Evolutionary conservation across 2,888 invertebrate species (phyloP).

Genomic region (Drosophila mettleri): DNA sequence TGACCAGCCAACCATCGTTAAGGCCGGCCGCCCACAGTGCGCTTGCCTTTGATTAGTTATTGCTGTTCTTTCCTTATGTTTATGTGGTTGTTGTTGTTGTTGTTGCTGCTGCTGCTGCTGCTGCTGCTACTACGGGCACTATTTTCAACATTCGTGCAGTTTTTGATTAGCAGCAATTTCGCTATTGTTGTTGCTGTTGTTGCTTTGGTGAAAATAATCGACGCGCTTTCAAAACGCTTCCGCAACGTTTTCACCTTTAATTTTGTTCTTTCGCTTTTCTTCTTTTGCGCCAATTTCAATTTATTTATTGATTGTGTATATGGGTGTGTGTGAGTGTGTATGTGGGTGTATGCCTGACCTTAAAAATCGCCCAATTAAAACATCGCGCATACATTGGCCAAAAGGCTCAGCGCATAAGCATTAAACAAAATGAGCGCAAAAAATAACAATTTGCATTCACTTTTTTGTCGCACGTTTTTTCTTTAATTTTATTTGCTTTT

Average conservation of each 20-base stretch:
- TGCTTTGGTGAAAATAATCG: slow-evolving; percentile 48
- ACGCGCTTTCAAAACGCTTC: slow-evolving; percentile 59
- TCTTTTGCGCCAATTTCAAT: slow-evolving; percentile 45
- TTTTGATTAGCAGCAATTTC: slow-evolving; percentile 73
- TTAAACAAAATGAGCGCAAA: neutral
- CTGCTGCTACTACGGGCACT: slow-evolving; percentile 32
- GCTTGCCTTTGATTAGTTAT: slow-evolving; percentile 63
- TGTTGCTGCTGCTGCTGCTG: slow-evolving; percentile 27
- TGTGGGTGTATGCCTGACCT: slow-evolving; percentile 24
- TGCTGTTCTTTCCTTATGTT: slow-evolving; percentile 34
- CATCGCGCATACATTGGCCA: slow-evolving; percentile 6
- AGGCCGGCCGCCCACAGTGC: slow-evolving; percentile 24
- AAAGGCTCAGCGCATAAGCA: slow-evolving; percentile 1
- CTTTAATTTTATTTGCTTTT: neutral
- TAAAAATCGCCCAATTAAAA: slow-evolving; percentile 42
- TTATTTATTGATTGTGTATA: slow-evolving; percentile 66
- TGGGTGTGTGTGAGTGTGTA: slow-evolving; percentile 10
- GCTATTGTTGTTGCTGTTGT: slow-evolving; percentile 17
- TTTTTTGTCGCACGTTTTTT: slow-evolving; percentile 22
- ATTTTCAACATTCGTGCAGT: slow-evolving; percentile 67
- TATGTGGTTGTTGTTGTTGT: slow-evolving; percentile 19
- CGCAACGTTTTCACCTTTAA: slow-evolving; percentile 40
- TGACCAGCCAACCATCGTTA: slow-evolving; percentile 9
- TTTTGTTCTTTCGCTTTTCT: slow-evolving; percentile 5
- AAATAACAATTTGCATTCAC: slow-evolving; percentile 24